Base-by-base conservation (phyloP, 2,797 vertebrate species). In the Australoheros facetus region DNA sequence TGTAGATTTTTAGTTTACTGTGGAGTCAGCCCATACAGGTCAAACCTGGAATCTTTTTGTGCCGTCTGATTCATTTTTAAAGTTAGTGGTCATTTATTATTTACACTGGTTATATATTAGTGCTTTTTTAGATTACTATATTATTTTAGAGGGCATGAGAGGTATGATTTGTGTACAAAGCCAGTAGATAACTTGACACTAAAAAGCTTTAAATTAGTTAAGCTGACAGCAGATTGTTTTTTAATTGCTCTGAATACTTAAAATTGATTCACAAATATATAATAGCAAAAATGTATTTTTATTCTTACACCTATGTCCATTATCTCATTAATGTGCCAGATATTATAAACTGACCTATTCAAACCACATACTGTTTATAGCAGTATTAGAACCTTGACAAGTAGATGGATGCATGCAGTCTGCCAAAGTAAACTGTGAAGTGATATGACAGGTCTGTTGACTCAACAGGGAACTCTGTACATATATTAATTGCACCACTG, bases 401-500 rank as follows among this genome's bases (percentile, higher is more conserved):
- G 80, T 77, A 75, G 70, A 84, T 79, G 17, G 30, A 73, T 81
- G 70, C 32, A 56, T n/a, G 3, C 37, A 39, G 62, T 77, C n/a
- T 76, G 60, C 66, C 59, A 77, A 48, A 54, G 86, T 78, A 84
- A 83, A 83, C 42, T 75, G 30, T 74, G 66, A 69, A 58, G 75
- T 78, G 58, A 78, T 77, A 72, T 73, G 42, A 82, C 70, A 75
- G 55, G 79, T 77, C 75, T 81, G 80, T 84, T 91, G 87, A 89
- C 77, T 78, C 51, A 73, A 66, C 53, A 13, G 56, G 56, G 74
- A 85, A 72, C 58, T 79, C 80, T 73, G 88, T 78, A 75, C 85
- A 83, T 86, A 77, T 79, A 88, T 89, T 87, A 80, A 69, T 75
- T 80, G 87, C 85, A 78, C 79, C 80, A 28, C 14, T 82, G 85